Conservation (phyloP, 2,888 invertebrate genomes). For the Ceramica pisi region DNA sequence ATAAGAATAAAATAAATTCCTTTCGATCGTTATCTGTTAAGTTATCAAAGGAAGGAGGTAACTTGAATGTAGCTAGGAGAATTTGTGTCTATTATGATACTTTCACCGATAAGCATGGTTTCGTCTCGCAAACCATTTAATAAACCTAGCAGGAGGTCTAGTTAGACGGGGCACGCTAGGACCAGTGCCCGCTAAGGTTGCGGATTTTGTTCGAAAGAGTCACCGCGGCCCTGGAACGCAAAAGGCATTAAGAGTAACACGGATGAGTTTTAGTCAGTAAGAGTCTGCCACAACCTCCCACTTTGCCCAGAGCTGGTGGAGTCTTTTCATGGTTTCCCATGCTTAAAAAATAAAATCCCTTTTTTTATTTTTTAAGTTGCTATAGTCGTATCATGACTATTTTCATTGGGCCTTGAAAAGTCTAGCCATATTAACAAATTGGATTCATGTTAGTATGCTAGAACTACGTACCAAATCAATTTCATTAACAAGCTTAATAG, state of each 20-base stretch:
- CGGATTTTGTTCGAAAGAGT: no score
- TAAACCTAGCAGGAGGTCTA: not conserved
- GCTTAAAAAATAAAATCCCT: no score
- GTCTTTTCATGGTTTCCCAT: no score
- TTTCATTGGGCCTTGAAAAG: constrained; percentile 16
- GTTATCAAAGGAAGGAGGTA: constrained; percentile 27
- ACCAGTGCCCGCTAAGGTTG: no score
- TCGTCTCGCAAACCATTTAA: not conserved
- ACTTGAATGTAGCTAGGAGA: not conserved
- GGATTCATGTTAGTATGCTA: not conserved
- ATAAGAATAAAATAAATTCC: constrained; percentile 48
- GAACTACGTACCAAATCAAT: constrained; percentile 22
- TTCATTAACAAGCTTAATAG: not conserved
- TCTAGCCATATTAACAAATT: constrained; percentile 21
- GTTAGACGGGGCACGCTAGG: no score
- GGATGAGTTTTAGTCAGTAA: no score
- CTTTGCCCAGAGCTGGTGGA: no score
- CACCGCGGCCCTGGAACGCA: no score
- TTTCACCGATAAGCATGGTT: not conserved
- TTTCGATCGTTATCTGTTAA: constrained; percentile 42
- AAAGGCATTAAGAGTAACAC: no score
- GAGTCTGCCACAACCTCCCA: no score
- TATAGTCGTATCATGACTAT: constrained; percentile 7
- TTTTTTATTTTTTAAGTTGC: no score
- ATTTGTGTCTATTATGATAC: constrained; percentile 1